Conservation (phyloP, 1,140 invertebrate genomes). For the Nixonia krombeini region DNA sequence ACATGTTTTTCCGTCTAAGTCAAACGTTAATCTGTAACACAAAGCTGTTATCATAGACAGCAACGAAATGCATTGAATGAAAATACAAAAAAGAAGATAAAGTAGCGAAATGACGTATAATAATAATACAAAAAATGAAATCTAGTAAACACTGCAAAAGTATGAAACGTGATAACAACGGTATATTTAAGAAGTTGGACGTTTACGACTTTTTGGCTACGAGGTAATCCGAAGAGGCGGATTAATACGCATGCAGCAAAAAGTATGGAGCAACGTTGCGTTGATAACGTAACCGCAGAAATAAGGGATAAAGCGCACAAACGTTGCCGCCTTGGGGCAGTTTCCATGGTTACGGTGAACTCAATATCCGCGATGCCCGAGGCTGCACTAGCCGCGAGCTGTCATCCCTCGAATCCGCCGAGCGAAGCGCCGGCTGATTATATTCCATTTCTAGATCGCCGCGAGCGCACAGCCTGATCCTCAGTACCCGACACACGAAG, state of each 20-base stretch:
- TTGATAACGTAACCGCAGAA: slow-evolving; percentile 65
- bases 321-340: slow-evolving; percentile 67
- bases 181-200: neutral
- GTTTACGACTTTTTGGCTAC: slow-evolving; percentile 15
- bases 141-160: no score
- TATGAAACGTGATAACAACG: no score
- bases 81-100: no score
- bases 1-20: no score
- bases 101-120: no score
- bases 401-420: slow-evolving; percentile 68
- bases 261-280: slow-evolving; percentile 44
- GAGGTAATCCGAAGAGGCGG: slow-evolving; percentile 40
- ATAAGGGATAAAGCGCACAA: slow-evolving; percentile 69
- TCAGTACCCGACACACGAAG: slow-evolving; percentile 58
- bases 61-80: no score
- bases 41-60: no score
- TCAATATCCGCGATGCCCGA: slow-evolving; percentile 72
- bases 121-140: no score
- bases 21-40: no score
- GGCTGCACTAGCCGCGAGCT: slow-evolving; percentile 58
- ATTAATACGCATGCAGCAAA: slow-evolving; percentile 59
- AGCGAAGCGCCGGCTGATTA: slow-evolving; percentile 66
- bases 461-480: slow-evolving; percentile 50
- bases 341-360: slow-evolving; percentile 75
- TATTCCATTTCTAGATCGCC: slow-evolving; percentile 70